phyloP scores from a whole-genome alignment of 2,113 vertebrate species.

The Dendropsophus ebraccatus region DNA sequence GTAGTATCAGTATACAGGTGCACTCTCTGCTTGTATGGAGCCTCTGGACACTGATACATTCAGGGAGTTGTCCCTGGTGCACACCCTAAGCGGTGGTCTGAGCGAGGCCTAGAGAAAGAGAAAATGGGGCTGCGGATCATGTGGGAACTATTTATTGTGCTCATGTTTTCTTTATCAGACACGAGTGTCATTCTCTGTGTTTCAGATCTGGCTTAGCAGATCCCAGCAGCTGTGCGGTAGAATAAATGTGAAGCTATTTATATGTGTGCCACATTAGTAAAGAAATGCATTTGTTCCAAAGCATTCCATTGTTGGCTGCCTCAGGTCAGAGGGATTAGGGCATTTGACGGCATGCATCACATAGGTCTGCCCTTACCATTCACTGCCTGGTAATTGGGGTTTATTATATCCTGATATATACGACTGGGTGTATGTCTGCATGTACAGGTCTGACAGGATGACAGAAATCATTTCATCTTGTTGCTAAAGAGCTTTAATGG shows the following conservation, averaged over 20 bases:
- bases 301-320: slow-evolving; percentile 57
- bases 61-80: no score
- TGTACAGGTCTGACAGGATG: neutral
- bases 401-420: neutral
- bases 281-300: slow-evolving; percentile 63
- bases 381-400: slow-evolving; percentile 3
- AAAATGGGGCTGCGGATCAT: slow-evolving; percentile 26
- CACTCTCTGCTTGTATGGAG: no score
- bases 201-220: slow-evolving; percentile 62
- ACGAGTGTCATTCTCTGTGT: slow-evolving; percentile 48
- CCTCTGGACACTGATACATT: no score
- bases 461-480: neutral
- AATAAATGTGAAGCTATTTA: slow-evolving; percentile 61
- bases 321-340: slow-evolving; percentile 57
- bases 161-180: slow-evolving; percentile 56
- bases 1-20: no score
- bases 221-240: slow-evolving; percentile 63
- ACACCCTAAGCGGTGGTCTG: no score
- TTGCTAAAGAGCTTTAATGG: neutral
- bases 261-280: slow-evolving; percentile 60
- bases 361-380: slow-evolving; percentile 7
- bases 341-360: slow-evolving; percentile 26
- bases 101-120: neutral
- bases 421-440: neutral
- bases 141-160: neutral